phyloP scores from a whole-genome alignment of 2,113 vertebrate genomes.

The Aplodontia rufa region DNA sequence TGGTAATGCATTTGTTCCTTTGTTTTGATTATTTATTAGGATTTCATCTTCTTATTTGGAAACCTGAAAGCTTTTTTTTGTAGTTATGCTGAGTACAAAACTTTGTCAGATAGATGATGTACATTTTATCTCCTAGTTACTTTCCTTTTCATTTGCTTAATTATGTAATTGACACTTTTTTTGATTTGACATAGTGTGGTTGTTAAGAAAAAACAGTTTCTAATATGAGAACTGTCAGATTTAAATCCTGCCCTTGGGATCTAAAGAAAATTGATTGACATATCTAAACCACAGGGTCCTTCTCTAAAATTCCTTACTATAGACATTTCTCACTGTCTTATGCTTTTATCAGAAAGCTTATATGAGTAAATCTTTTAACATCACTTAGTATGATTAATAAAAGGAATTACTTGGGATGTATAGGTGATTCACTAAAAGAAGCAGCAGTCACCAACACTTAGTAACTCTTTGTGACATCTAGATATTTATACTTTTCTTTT shows the following conservation, averaged over 20 bases:
- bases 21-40: not conserved
- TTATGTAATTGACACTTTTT: not conserved
- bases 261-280: not conserved
- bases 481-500: not conserved
- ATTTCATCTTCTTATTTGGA: not conserved
- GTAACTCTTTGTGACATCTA: not conserved
- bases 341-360: not conserved
- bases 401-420: slow-evolving; percentile 15
- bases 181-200: not conserved
- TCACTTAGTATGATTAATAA: not conserved
- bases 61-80: not conserved
- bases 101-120: not conserved
- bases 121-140: not conserved
- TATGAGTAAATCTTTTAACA: not conserved
- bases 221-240: not conserved
- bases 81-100: not conserved
- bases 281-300: not conserved
- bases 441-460: not conserved
- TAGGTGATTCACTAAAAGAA: not conserved
- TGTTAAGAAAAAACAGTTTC: not conserved
- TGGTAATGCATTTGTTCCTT: not conserved
- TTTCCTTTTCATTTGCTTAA: slow-evolving; percentile 14
- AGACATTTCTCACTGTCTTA: not conserved
- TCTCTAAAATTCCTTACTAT: not conserved
- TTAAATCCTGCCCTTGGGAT: not conserved